Evolutionary conservation across 2,888 invertebrate species (phyloP).

Genomic region (Noctua janthina): DNA sequence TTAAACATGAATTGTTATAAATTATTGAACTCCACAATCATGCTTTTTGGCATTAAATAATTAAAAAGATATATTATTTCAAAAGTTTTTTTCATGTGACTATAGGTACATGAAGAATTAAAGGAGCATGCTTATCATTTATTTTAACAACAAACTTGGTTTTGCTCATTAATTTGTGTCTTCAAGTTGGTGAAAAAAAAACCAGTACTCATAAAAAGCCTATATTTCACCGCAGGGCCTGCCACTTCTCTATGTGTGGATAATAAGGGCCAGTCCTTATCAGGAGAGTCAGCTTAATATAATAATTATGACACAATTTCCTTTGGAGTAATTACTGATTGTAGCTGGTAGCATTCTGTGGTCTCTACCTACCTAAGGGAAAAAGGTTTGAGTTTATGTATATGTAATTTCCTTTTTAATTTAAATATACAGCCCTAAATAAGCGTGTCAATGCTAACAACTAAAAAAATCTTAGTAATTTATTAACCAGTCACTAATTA

Average conservation of each 20-base stretch:
- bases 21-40: neutral
- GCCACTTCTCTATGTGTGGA: neutral
- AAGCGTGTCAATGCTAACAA: neutral
- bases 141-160: too few relatives aligned
- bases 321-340: neutral
- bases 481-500: constrained; percentile 18
- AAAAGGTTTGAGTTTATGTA: neutral
- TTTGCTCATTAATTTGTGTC: neutral
- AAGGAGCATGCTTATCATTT: too few relatives aligned
- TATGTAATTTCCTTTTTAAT: neutral
- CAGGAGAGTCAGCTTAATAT: neutral
- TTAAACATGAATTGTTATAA: too few relatives aligned
- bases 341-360: neutral
- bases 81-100: too few relatives aligned
- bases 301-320: neutral
- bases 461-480: neutral
- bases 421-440: neutral
- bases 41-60: too few relatives aligned
- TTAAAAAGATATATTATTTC: too few relatives aligned
- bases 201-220: neutral
- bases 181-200: neutral
- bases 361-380: neutral
- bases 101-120: too few relatives aligned
- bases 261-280: neutral
- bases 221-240: neutral